Evolutionary conservation across 2,888 invertebrate species (phyloP), one percentile per base, ranked within the genome.

Genomic region (Chrysolina oricalcia): DNA sequence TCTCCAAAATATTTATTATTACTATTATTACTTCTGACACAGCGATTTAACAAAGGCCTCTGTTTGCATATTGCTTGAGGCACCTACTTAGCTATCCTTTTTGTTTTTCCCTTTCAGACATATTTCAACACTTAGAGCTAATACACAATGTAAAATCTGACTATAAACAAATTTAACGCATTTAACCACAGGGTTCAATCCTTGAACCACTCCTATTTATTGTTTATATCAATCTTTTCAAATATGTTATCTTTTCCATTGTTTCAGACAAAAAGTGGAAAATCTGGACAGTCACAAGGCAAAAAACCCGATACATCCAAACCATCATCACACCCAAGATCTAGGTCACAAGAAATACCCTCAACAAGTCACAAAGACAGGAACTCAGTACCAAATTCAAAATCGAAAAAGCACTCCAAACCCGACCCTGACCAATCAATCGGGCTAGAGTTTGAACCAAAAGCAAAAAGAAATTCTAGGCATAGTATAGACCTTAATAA

Each of bases 311-410:
- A 80, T 17, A 72, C 73, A 46, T 1, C 71, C 40, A 76, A 79
- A 27, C 70, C 59, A 21, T n/a, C 67, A 59, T 43, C 64, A 19
- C 48, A 65, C 21, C 80, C 83, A 50, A 78, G 77, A 75, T 81
- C 84, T n/a, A 83, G 78, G 70, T 84, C 84, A 40, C 82, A 84
- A 72, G 80, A 81, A 72, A 82, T 83, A 75, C 74, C 81, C 13
- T 80, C 81, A 19, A 56, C 77, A n/a, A 74, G 46, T 62, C 68
- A 81, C 56, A 82, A 80, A 76, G 80, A 79, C 23, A 78, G 77
- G 27, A 72, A 70, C 21, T 65, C 56, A 68, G 68, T 64, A 62
- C 48, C 74, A 75, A 74, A 76, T 75, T 76, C 53, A 2, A 81
- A 78, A 74, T 53, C 78, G 5, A 81, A 80, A 65, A 77, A 73